Evolutionary conservation across 2,888 invertebrate genomes (phyloP).

Genomic region (Agriopis marginaria): DNA sequence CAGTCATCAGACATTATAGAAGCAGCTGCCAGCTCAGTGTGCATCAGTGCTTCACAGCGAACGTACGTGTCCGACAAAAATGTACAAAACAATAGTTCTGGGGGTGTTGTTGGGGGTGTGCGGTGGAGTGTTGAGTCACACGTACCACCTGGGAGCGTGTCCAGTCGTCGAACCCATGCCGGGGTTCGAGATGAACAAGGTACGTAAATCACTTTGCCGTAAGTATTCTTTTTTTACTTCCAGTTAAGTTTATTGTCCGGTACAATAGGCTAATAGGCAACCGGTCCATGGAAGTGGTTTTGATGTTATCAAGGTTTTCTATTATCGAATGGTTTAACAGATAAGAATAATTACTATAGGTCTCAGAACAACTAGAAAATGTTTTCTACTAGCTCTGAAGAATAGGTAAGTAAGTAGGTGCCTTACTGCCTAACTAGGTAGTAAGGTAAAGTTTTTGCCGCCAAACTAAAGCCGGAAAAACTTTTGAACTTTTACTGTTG

Average conservation of each 20-base stretch:
- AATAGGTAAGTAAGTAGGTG: no score
- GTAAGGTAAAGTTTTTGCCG: no score
- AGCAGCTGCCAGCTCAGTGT: constrained; percentile 28
- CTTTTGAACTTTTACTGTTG: no score
- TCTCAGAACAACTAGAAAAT: neutral
- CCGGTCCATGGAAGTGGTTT: constrained; percentile 10
- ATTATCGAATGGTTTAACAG: neutral
- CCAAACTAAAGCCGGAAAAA: no score
- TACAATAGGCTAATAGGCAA: constrained; percentile 5
- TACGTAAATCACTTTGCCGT: constrained; percentile 64
- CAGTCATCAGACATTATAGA: neutral
- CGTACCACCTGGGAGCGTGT: constrained; percentile 91
- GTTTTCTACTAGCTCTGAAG: no score
- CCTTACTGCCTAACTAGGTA: no score
- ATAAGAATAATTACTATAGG: no score
- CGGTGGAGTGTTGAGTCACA: constrained; percentile 82
- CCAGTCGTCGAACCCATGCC: constrained; percentile 91
- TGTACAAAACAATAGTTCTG: constrained; percentile 56
- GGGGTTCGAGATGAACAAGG: constrained; percentile 91
- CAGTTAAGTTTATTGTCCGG: neutral
- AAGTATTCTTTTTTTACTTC: neutral
- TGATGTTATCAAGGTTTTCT: constrained; percentile 3
- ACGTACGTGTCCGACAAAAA: constrained; percentile 47
- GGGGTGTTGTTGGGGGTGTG: constrained; percentile 63
- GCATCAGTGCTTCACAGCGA: constrained; percentile 3